These are phyloP conservation scores for Tribolium castaneum DNA, from an alignment of 1,140 invertebrate species.

Conservation along the genomic window DNA sequence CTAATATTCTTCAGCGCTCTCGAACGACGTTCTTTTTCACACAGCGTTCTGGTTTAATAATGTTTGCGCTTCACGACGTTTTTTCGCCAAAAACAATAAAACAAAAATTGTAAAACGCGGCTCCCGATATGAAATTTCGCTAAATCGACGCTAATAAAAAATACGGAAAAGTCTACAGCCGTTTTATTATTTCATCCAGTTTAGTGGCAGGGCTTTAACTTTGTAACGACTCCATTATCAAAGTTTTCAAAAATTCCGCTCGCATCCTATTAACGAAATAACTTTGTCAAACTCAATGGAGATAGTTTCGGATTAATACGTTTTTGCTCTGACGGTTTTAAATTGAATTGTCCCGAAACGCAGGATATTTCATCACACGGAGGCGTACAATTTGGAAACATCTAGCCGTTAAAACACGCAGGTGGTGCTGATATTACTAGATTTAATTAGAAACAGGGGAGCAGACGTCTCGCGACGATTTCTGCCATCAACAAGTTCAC, in stretches of 20 bases:
- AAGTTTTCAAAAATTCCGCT: conserved; percentile 1
- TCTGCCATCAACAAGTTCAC: not conserved
- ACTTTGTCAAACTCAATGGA: conserved; percentile 15
- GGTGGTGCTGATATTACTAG: not conserved
- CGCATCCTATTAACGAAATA: conserved; percentile 10
- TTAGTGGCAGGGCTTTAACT: conserved; percentile 1
- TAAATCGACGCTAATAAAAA: conserved; percentile 1
- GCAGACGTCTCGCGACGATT: not conserved
- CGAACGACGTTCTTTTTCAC: not conserved
- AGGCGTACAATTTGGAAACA: not conserved
- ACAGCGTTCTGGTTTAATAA: not conserved
- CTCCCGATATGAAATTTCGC: conserved; percentile 10
- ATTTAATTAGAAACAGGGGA: conserved; percentile 11
- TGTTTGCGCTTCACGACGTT: not conserved
- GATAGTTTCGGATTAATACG: conserved; percentile 4
- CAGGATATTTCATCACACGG: not conserved
- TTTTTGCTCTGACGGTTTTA: not conserved
- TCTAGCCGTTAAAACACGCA: not conserved
- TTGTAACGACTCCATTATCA: conserved; percentile 5
- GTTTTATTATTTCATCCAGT: conserved; percentile 13
- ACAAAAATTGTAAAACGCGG: not conserved
- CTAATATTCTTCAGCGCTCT: conserved; percentile 10
- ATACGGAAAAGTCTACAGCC: not conserved
- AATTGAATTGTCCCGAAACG: not conserved
- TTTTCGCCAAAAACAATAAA: conserved; percentile 15